Base-by-base conservation (phyloP, 2,888 invertebrate genomes). In the Epistrophe grossulariae region DNA sequence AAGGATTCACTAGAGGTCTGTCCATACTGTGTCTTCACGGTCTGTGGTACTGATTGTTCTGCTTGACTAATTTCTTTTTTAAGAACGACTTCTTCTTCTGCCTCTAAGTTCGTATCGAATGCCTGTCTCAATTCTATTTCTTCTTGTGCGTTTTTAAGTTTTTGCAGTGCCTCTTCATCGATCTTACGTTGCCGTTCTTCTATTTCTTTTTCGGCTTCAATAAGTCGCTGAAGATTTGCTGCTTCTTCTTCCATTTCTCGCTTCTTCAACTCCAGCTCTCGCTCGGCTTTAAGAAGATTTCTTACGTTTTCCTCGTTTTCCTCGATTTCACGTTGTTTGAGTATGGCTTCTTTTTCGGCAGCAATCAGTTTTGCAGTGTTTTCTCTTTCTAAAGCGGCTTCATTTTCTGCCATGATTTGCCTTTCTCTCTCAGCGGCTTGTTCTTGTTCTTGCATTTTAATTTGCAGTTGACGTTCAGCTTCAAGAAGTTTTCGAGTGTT, bases 21-120 rank as follows among this genome's bases (percentile, higher is more conserved):
- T 0, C 92, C 91, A 15, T 91, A 89, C 70, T 92, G 93, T 0
- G 92, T 92, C 73, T 93, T 93, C 0, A 92, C 91, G 0, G 90
- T 90, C 38, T 90, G 90, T 89, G 88, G 5, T 52, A 60, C 45
- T 60, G 70, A 0, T 66, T 35, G 5, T 87, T 85, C 48, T 88
- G 89, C 24, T 80, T 84, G 90, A 4, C 89, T 84, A 6, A 90
- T 3, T 6, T 79, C 89, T 57, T 90, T 90, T 48, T 89, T 90
- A 0, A 91, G 40, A 28, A 91, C 90, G 0, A 89, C 90, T 19
- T 90, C 90, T 59, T 92, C 92, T 7, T 88, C 88, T 0, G 90
- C 89, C 0, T 91, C 91, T 3, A 4, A 4, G 5, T 55, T 43
- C n/a, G 50, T 5, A 11, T 85, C 78, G 40, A 66, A 31, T 1